These are phyloP conservation scores for Bos taurus DNA, from an alignment of 2,113 vertebrate species.

Conservation along the genomic window ARS-UCD2.0 NC_037331.1:67666001-67666500, in stretches of 20 bases:
- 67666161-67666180: neutral
- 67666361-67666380: neutral
- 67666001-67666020: neutral
- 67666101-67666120: neutral
- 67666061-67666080: neutral
- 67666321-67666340: neutral
- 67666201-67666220: neutral
- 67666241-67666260: neutral
- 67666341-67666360: neutral
- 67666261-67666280: neutral
- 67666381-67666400: neutral
- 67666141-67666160: neutral
- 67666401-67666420: neutral
- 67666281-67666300: neutral
- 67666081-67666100: neutral
- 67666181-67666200: neutral
- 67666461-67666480: neutral
- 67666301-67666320: neutral
- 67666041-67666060: neutral
- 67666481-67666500: neutral
- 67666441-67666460: neutral
- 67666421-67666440: neutral
- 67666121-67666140: neutral
- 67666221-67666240: neutral
- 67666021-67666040: constrained; percentile 17